phyloP scores from a whole-genome alignment of 2,797 vertebrate genomes.

The Spea hammondii region DNA sequence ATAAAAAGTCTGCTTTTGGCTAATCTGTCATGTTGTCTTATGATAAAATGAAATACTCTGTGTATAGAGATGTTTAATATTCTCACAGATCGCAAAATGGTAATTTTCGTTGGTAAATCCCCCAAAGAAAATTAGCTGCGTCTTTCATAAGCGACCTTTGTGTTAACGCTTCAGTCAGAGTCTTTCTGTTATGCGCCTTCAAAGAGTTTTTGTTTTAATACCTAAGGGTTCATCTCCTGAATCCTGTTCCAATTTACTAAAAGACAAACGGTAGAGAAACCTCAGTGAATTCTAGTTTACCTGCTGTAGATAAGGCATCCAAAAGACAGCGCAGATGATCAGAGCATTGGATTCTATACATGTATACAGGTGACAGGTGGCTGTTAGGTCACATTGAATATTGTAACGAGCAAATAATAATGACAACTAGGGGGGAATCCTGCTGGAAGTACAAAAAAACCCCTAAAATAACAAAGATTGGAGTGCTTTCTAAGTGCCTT shows the following conservation, averaged over 20 bases:
- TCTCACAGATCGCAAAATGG: conserved; percentile 19
- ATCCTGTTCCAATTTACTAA: conserved; percentile 46
- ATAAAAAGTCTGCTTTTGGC: neutral
- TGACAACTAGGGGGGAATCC: no score
- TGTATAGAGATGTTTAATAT: conserved; percentile 25
- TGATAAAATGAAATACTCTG: neutral
- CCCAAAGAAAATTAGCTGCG: conserved; percentile 41
- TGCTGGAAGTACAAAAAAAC: no score
- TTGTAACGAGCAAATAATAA: neutral
- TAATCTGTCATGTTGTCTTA: neutral
- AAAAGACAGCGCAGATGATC: conserved; percentile 9
- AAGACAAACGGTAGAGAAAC: conserved; percentile 12
- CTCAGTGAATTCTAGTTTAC: conserved; percentile 23
- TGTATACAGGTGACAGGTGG: conserved; percentile 10
- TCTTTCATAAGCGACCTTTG: conserved; percentile 41
- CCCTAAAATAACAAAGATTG: no score
- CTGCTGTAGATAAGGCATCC: conserved; percentile 10
- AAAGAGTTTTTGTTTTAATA: conserved; percentile 48
- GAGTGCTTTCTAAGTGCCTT: no score
- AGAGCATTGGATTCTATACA: conserved; percentile 21
- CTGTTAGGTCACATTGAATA: conserved; percentile 36
- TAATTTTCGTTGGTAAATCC: conserved; percentile 39
- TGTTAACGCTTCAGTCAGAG: conserved; percentile 34
- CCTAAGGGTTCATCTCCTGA: conserved; percentile 44
- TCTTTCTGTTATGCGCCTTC: conserved; percentile 37